A percentile compares a stretch with the other conserved stretches of the same genome.
These are phyloP conservation scores for Himalopsyche anomala DNA, from an alignment of 2,888 invertebrate genomes.

Conservation along the genomic window DNA sequence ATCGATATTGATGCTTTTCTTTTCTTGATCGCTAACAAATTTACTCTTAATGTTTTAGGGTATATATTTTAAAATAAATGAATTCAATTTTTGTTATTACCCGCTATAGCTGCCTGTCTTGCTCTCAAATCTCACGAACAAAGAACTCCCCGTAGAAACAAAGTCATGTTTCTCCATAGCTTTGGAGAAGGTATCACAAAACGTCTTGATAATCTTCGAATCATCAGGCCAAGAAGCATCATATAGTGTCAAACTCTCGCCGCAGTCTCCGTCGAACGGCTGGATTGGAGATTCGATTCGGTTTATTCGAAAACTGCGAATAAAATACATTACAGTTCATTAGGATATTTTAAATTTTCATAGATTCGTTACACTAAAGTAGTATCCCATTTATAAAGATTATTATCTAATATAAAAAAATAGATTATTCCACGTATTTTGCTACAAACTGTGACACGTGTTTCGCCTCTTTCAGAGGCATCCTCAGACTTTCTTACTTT, in stretches of 20 bases:
- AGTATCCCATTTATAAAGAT: no score
- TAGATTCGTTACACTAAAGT: no score
- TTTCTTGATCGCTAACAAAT: no score
- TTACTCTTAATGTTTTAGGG: no score
- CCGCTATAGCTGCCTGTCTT: conserved; percentile 95
- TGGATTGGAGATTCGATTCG: conserved; percentile 92
- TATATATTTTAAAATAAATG: not conserved
- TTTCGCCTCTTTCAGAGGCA: no score
- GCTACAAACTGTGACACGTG: no score
- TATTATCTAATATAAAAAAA: no score
- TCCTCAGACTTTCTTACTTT: no score
- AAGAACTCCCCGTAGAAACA: conserved; percentile 90
- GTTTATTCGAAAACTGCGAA: conserved; percentile 87
- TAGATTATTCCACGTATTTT: no score
- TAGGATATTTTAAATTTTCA: no score
- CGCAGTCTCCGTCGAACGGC: conserved; percentile 91
- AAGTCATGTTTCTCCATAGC: conserved; percentile 96
- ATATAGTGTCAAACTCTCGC: conserved; percentile 92
- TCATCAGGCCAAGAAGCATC: conserved; percentile 93
- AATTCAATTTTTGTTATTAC: conserved; percentile 70
- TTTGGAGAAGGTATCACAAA: conserved; percentile 94
- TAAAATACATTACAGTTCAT: conserved; percentile 43
- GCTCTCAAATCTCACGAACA: conserved; percentile 93
- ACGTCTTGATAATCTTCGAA: conserved; percentile 93
- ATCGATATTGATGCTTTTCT: no score